Evolutionary conservation across 2,888 invertebrate genomes (phyloP).

Genomic region (Ennomos quercinarius): DNA sequence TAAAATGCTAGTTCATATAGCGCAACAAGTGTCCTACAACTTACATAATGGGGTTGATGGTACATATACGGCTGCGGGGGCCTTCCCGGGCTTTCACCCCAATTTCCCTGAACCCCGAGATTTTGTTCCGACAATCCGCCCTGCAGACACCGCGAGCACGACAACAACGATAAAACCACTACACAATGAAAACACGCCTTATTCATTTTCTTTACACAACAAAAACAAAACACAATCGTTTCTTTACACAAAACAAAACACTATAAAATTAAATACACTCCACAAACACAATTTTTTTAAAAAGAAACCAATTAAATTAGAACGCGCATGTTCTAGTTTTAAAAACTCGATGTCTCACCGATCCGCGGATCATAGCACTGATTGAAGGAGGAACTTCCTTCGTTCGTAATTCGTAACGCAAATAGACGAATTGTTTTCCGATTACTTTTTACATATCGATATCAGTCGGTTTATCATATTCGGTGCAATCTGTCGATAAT

Average conservation of each 20-base stretch:
- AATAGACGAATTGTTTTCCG: conserved; percentile 49
- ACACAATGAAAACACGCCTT: conserved; percentile 3
- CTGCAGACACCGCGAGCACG: conserved; percentile 14
- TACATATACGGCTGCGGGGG: neutral
- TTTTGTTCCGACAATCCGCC: conserved; percentile 10
- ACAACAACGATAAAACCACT: conserved; percentile 15
- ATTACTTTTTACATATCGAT: conserved; percentile 50
- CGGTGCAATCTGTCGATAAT: conserved; percentile 55
- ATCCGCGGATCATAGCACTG: conserved; percentile 23
- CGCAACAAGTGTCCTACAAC: conserved; percentile 5
- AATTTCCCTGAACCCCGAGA: conserved; percentile 16
- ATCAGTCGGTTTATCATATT: conserved; percentile 52
- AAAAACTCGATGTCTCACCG: conserved; percentile 18
- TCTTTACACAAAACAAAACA: conserved; percentile 4
- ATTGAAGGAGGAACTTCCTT: conserved; percentile 20
- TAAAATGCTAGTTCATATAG: neutral
- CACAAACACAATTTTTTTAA: conserved; percentile 5
- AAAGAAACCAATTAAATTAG: conserved; percentile 14
- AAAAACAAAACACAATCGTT: conserved; percentile 1
- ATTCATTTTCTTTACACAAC: conserved; percentile 15
- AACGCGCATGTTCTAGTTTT: conserved; percentile 15
- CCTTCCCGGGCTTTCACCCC: conserved; percentile 11
- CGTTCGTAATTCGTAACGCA: conserved; percentile 13
- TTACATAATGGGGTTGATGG: conserved; percentile 20
- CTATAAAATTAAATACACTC: neutral